Percentiles rank a stretch among this genome's conserved stretches.
These are phyloP conservation scores for Lacanobia oleracea DNA, from an alignment of 2,888 invertebrate genomes.

Conservation along the genomic window DNA sequence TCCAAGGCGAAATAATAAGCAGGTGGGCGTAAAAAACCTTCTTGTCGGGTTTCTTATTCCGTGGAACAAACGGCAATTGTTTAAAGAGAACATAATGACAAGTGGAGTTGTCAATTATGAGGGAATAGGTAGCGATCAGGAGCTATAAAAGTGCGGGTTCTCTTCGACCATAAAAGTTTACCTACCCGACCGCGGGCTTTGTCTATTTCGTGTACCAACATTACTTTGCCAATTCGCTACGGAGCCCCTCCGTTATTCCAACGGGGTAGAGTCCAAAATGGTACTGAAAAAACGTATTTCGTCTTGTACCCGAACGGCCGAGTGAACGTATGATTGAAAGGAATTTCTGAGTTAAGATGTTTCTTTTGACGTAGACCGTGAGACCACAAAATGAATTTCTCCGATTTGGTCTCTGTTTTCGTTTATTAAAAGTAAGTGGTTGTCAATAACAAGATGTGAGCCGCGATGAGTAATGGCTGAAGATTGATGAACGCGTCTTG, in stretches of 20 bases:
- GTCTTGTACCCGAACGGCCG: slow-evolving; percentile 39
- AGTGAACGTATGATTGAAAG: slow-evolving; percentile 64
- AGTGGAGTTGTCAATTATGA: slow-evolving; percentile 89
- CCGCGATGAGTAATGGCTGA: slow-evolving; percentile 11
- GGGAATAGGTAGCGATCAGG: slow-evolving; percentile 89
- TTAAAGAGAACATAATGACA: slow-evolving; percentile 87
- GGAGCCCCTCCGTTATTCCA: slow-evolving; percentile 67
- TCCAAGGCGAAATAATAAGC: slow-evolving; percentile 53
- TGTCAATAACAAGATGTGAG: slow-evolving; percentile 30
- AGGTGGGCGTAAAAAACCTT: slow-evolving; percentile 50
- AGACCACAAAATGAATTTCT: slow-evolving; percentile 54
- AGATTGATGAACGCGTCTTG: slow-evolving; percentile 35
- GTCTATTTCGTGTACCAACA: slow-evolving; percentile 77
- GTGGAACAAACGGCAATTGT: slow-evolving; percentile 78
- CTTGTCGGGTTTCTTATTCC: slow-evolving; percentile 61
- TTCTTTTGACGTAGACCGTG: slow-evolving; percentile 51
- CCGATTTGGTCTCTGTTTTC: slow-evolving; percentile 39
- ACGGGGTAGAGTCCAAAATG: slow-evolving; percentile 76
- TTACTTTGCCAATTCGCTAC: slow-evolving; percentile 68
- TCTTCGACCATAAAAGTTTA: slow-evolving; percentile 87
- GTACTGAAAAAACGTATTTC: slow-evolving; percentile 36
- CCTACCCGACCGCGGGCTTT: slow-evolving; percentile 85
- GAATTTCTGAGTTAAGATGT: slow-evolving; percentile 61
- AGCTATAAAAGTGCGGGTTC: slow-evolving; percentile 89
- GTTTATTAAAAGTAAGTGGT: slow-evolving; percentile 39